phyloP scores from a whole-genome alignment of 2,113 vertebrate species.

The Colius striatus region DNA sequence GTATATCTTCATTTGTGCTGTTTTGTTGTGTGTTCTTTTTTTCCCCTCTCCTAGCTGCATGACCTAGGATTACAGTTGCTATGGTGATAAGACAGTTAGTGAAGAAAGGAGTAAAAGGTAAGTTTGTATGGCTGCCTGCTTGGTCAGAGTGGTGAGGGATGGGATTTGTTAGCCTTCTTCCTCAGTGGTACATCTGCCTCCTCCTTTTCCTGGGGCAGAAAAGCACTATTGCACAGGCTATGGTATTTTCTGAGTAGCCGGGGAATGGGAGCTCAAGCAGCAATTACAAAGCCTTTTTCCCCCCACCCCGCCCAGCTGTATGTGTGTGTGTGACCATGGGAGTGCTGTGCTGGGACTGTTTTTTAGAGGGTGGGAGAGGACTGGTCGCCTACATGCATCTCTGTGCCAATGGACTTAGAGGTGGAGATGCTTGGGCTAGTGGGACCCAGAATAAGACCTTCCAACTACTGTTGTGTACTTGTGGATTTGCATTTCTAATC shows the following conservation, averaged over 20 bases:
- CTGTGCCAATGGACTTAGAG: background rate
- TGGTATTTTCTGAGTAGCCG: background rate
- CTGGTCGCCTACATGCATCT: rapidly evolving
- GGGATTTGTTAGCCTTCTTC: background rate
- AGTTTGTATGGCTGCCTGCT: background rate
- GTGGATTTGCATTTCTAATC: background rate
- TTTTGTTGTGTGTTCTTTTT: background rate
- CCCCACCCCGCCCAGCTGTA: background rate
- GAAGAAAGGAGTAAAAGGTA: slow-evolving; percentile 65
- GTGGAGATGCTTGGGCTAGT: background rate
- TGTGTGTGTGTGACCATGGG: rapidly evolving
- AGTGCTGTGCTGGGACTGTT: background rate
- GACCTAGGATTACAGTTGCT: slow-evolving; percentile 73
- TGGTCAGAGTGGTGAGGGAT: background rate
- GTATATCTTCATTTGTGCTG: slow-evolving; percentile 45
- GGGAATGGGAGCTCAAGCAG: background rate
- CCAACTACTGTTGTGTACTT: background rate
- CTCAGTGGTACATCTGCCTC: background rate
- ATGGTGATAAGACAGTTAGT: slow-evolving; percentile 60
- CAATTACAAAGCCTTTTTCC: rapidly evolving
- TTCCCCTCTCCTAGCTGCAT: slow-evolving; percentile 30
- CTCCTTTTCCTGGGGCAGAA: background rate
- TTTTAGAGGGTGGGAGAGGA: background rate
- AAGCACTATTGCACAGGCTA: background rate
- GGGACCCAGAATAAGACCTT: background rate